Evolutionary conservation across 2,888 invertebrate genomes (phyloP).

Genomic region (Drosophila rubida): DNA sequence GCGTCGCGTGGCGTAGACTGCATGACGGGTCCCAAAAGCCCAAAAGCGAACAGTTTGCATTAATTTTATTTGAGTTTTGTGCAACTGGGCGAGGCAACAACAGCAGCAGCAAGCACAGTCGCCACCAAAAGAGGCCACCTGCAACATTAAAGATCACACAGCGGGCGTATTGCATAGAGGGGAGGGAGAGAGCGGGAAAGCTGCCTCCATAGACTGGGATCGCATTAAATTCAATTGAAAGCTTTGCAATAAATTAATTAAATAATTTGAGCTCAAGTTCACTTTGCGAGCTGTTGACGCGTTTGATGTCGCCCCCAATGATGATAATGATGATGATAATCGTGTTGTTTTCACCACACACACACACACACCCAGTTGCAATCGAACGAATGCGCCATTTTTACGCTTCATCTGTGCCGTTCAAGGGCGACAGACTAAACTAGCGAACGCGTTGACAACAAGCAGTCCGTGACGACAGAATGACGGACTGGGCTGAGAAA

Average conservation of each 20-base stretch:
- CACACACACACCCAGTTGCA: slow-evolving; percentile 44
- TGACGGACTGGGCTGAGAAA: neutral
- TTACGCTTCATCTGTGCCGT: slow-evolving; percentile 68
- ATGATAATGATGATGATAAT: slow-evolving; percentile 20
- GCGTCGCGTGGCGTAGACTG: slow-evolving; percentile 80
- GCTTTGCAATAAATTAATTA: slow-evolving; percentile 76
- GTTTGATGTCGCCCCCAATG: slow-evolving; percentile 51
- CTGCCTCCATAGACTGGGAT: slow-evolving; percentile 24
- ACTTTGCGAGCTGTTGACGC: slow-evolving; percentile 30
- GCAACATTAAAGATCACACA: slow-evolving; percentile 53
- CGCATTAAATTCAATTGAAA: slow-evolving; percentile 66
- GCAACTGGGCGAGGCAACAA: slow-evolving; percentile 73
- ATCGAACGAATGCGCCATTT: slow-evolving; percentile 55
- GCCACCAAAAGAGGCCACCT: slow-evolving; percentile 67
- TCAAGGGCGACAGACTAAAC: slow-evolving; percentile 49
- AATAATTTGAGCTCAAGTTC: slow-evolving; percentile 79
- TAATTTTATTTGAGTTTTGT: slow-evolving; percentile 67
- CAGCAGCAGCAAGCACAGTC: slow-evolving; percentile 24
- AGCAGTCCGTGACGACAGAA: slow-evolving; percentile 13
- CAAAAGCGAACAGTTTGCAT: slow-evolving; percentile 32
- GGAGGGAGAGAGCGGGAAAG: neutral
- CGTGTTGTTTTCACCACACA: slow-evolving; percentile 33
- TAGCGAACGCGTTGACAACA: slow-evolving; percentile 10
- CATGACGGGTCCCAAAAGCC: slow-evolving; percentile 57
- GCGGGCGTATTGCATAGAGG: neutral